phyloP scores from a whole-genome alignment of 64 coral and sea anemone species.

The Stylophora pistillata region DNA sequence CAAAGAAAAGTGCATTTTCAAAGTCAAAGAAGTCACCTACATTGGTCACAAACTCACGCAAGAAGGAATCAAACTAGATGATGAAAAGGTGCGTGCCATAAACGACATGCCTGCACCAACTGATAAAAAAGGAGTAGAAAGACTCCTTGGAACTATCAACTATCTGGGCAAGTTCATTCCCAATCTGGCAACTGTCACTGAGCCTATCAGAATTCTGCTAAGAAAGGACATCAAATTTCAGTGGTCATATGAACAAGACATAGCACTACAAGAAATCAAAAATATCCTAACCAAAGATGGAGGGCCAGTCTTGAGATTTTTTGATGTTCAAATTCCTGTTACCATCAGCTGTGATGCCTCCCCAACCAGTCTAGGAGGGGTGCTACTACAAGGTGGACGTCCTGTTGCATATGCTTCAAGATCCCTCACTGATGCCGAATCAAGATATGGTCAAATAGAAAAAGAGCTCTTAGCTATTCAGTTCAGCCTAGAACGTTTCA shows the following conservation, averaged over 20 bases:
- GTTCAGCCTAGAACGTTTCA: conserved; percentile 46
- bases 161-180: conserved; percentile 16
- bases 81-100: not conserved
- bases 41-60: conserved; percentile 26
- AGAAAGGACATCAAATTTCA: conserved; percentile 31
- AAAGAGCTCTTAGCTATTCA: conserved; percentile 36
- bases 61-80: conserved; percentile 29
- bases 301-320: conserved; percentile 12
- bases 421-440: conserved; percentile 35
- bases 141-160: conserved; percentile 27
- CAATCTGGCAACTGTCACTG: conserved; percentile 17
- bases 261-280: conserved; percentile 58
- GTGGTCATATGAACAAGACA: conserved; percentile 60
- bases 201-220: conserved; percentile 38
- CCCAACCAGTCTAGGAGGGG: conserved; percentile 27
- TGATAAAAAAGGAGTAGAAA: conserved; percentile 31
- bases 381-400: conserved; percentile 34
- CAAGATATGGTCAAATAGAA: conserved; percentile 42
- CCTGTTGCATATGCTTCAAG: conserved; percentile 60
- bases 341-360: conserved; percentile 41
- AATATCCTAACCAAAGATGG: conserved; percentile 9
- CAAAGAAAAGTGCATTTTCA: conserved; percentile 41
- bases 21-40: conserved; percentile 32
- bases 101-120: conserved; percentile 30
- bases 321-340: conserved; percentile 26